Evolutionary conservation across 2,888 invertebrate genomes (phyloP), one percentile per base, ranked within the genome.

Genomic region (Acrocyrtus sp.): DNA sequence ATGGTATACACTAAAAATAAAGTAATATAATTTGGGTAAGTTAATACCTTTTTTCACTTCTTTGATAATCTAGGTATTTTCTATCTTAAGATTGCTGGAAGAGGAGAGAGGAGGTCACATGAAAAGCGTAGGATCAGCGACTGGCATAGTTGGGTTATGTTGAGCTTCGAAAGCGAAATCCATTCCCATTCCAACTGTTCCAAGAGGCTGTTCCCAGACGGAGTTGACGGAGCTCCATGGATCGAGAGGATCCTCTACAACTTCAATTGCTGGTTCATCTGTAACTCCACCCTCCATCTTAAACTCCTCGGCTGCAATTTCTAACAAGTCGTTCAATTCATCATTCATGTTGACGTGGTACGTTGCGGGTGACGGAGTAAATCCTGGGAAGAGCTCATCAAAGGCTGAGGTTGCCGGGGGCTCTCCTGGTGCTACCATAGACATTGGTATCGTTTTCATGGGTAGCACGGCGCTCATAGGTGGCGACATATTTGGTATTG

Each of bases 181-280:
- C 76, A 81, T 68, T 54, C 68, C 76, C n/a, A n/a, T n/a, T n/a
- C n/a, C n/a, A 34, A 76, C 78, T 10, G 73, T 66, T 12, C 74
- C 48, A 50, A 79, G 76, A 10, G 79, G 74, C 24, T 77, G 75
- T 39, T 79, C 78, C 76, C 76, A 78, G 43, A 79, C 79, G 39
- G 75, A 78, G 22, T 72, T 60, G 3, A 76, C 73, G 43, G 78
- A 72, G 29, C 60, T 72, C 79, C 79, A 81, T 3, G 76, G 75
- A 62, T 81, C 80, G 75, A 78, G 74, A 0, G 81, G 79, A 67
- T 79, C 78, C 57, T 81, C 81, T 6, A 70, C 72, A 15, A 80
- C 75, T 22, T 61, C 68, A 6, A 53, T 50, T 3, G 53, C 22
- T 8, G 48, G 39, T 15, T 72, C 74, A 47, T 67, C 74, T 10